These are phyloP conservation scores for Eulacestoma nigropectus DNA, from an alignment of 2,113 vertebrate species.

Conservation along the genomic window DNA sequence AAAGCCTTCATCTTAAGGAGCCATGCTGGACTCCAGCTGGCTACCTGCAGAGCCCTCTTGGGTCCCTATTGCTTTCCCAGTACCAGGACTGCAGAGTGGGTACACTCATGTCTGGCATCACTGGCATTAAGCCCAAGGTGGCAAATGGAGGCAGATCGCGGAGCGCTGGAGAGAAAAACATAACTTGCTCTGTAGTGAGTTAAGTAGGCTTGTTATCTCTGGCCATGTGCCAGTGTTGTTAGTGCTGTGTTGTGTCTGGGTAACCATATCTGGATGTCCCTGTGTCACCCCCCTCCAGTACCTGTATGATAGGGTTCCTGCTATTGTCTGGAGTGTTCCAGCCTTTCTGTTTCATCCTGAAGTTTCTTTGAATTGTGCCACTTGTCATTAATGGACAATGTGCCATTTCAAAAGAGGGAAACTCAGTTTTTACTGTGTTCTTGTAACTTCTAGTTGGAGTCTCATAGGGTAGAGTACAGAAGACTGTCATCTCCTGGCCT, in stretches of 20 bases:
- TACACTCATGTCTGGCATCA: rapidly evolving
- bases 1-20: background rate
- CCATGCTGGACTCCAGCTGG: background rate
- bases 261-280: background rate
- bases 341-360: background rate
- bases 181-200: background rate
- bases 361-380: background rate
- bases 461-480: background rate
- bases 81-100: background rate
- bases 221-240: background rate
- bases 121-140: background rate
- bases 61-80: background rate
- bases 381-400: background rate
- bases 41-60: background rate
- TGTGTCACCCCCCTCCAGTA: background rate
- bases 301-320: background rate
- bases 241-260: background rate
- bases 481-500: background rate
- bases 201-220: background rate
- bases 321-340: background rate
- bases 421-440: background rate
- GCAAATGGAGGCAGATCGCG: background rate
- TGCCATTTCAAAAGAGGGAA: background rate
- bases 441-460: background rate
- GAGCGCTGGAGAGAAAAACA: background rate